phyloP scores from a whole-genome alignment of 1,140 invertebrate species.

The Melitaea cinxia region DNA sequence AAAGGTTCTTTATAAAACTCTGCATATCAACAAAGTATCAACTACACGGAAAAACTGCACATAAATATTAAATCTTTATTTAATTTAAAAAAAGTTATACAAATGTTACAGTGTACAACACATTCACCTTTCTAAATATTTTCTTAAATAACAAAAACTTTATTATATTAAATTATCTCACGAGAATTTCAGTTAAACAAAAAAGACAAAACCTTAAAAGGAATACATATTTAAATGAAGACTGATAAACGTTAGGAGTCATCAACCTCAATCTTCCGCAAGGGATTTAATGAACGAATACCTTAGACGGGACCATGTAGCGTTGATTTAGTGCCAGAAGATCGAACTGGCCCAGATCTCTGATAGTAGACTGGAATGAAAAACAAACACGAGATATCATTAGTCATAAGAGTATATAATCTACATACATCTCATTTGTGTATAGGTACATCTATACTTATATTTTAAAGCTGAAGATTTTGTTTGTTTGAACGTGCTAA shows the following conservation, averaged over 20 bases:
- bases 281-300: constrained; percentile 33
- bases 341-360: constrained; percentile 30
- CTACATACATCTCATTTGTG: background rate
- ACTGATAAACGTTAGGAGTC: constrained; percentile 11
- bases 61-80: no score
- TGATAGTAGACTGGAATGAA: constrained; percentile 32
- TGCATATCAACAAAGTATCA: no score
- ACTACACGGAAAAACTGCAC: no score
- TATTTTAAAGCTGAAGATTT: no score
- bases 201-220: background rate
- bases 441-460: background rate
- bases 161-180: background rate
- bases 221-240: constrained; percentile 1
- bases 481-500: no score
- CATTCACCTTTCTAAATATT: no score
- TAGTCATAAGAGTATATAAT: constrained; percentile 4
- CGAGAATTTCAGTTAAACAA: background rate
- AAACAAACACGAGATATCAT: constrained; percentile 21
- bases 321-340: constrained; percentile 31
- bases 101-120: no score
- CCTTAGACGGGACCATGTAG: constrained; percentile 28
- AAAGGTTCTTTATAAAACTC: no score
- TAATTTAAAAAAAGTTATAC: no score
- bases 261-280: constrained; percentile 21
- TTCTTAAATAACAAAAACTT: no score